Evolutionary conservation across 37 sponge, comb jelly and placozoan species (phyloP).

Genomic region (Amphimedon queenslandica): DNA sequence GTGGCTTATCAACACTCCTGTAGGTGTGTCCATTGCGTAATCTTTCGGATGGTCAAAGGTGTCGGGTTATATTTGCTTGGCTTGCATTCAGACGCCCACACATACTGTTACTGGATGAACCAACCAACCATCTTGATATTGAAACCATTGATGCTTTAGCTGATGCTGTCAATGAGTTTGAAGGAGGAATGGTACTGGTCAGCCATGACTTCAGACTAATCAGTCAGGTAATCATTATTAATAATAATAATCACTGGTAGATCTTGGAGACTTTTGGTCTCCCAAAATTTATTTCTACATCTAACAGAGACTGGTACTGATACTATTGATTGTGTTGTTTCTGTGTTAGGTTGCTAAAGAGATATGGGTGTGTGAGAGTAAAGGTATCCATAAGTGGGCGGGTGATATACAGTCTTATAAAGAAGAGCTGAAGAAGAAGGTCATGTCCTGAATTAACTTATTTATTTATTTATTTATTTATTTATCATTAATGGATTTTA

Average conservation of each 20-base stretch:
- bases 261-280: no score
- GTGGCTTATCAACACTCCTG: not conserved
- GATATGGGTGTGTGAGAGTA: conserved; percentile 95
- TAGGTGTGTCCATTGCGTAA: conserved; percentile 87
- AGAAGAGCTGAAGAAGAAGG: conserved; percentile 63
- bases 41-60: conserved; percentile 91
- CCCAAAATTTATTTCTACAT: no score
- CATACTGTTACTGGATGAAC: conserved; percentile 89
- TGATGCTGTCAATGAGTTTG: conserved; percentile 78
- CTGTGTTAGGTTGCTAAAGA: conserved; percentile 70
- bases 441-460: conserved; percentile 12
- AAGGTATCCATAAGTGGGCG: conserved; percentile 65
- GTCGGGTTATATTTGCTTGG: conserved; percentile 93
- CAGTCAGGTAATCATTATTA: conserved; percentile 75
- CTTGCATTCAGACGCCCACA: conserved; percentile 86
- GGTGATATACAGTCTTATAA: conserved; percentile 89
- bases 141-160: conserved; percentile 96
- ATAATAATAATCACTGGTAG: no score
- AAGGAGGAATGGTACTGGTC: conserved; percentile 91
- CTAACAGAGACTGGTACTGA: no score
- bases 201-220: conserved; percentile 97
- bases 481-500: no score
- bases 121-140: conserved; percentile 95
- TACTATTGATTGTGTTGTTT: not conserved
- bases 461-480: not conserved